phyloP scores from a whole-genome alignment of 1,140 invertebrate species.

The Cydia amplana region DNA sequence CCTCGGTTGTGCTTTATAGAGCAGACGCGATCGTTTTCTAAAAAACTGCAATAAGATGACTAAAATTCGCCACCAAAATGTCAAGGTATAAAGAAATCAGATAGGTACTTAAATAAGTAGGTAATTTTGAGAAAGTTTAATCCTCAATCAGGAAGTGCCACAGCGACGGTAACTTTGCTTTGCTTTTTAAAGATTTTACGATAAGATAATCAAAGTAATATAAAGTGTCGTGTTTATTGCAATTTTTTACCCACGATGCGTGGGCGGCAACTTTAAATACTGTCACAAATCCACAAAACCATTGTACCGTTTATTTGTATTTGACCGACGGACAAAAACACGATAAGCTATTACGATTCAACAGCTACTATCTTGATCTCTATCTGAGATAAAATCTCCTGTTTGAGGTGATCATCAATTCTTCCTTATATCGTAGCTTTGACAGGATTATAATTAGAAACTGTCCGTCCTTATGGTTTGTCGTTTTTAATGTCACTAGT shows the following conservation, averaged over 20 bases:
- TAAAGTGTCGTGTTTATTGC: conserved; percentile 19
- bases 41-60: no score
- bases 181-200: background rate
- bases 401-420: conserved; percentile 75
- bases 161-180: background rate
- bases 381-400: conserved; percentile 68
- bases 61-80: no score
- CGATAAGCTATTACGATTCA: conserved; percentile 54
- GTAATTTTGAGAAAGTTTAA: background rate
- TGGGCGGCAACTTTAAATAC: background rate
- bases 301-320: conserved; percentile 34
- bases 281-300: conserved; percentile 25
- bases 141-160: background rate
- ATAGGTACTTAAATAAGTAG: background rate
- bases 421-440: conserved; percentile 72
- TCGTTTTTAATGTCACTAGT: conserved; percentile 78
- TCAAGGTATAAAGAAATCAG: background rate
- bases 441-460: conserved; percentile 80
- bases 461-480: conserved; percentile 74
- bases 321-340: conserved; percentile 49
- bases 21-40: no score
- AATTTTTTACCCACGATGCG: background rate
- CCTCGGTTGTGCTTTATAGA: no score
- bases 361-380: conserved; percentile 59
- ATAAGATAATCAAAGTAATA: background rate